phyloP scores from a whole-genome alignment of 2,113 vertebrate species.

The Podarcis raffonei region DNA sequence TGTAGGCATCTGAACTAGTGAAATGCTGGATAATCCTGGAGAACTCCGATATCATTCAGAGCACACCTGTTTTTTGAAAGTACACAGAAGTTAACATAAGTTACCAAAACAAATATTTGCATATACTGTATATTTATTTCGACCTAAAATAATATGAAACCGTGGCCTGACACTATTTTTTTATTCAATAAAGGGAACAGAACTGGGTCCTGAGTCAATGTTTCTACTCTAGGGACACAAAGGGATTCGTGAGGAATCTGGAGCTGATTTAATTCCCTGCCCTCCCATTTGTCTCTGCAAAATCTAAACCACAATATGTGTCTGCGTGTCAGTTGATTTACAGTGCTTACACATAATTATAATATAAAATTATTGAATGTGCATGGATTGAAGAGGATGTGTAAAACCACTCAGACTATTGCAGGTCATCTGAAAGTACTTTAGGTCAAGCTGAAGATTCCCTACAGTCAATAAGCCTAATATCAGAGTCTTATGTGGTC shows the following conservation, averaged over 20 bases:
- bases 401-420: conserved; percentile 43
- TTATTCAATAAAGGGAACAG: neutral
- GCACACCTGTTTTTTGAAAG: neutral
- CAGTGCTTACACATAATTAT: conserved; percentile 35
- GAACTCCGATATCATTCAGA: accelerated
- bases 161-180: conserved; percentile 36
- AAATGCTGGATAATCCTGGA: neutral
- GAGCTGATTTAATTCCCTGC: conserved; percentile 53
- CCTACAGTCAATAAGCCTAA: neutral
- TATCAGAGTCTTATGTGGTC: conserved; percentile 9
- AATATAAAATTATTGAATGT: conserved; percentile 58
- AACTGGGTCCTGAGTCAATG: conserved; percentile 32
- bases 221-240: conserved; percentile 33
- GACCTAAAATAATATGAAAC: conserved; percentile 29
- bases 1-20: neutral
- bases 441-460: conserved; percentile 26
- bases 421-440: conserved; percentile 37
- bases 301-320: conserved; percentile 33
- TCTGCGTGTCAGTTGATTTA: conserved; percentile 57
- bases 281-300: neutral
- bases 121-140: conserved; percentile 55
- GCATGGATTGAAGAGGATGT: conserved; percentile 29
- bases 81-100: neutral
- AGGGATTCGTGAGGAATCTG: conserved; percentile 49
- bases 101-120: conserved; percentile 16